Percentiles rank a stretch among this genome's conserved stretches.
These are phyloP conservation scores for Eulemur mongoz DNA, from an alignment of 2,797 vertebrate species.

Conservation along the genomic window DNA sequence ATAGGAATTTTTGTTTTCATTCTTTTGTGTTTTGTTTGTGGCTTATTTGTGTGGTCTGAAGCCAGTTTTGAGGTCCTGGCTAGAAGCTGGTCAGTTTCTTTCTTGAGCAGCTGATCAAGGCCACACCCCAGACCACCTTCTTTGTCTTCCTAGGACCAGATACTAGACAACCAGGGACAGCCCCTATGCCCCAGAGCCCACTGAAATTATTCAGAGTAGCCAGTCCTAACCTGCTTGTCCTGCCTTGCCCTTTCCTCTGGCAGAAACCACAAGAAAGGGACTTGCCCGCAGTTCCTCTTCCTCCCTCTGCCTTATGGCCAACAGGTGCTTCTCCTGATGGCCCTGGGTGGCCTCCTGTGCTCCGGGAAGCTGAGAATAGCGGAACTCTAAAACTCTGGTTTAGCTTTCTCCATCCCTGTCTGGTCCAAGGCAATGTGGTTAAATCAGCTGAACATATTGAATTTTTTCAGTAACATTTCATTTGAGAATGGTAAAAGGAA, in stretches of 20 bases:
- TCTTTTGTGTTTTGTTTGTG: not conserved
- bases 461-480: not conserved
- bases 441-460: not conserved
- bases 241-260: not conserved
- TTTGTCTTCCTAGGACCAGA: not conserved
- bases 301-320: not conserved
- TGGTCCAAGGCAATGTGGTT: not conserved
- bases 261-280: not conserved
- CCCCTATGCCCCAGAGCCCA: accelerated
- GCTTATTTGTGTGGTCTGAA: not conserved
- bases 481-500: not conserved
- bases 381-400: not conserved
- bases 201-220: not conserved
- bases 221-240: accelerated
- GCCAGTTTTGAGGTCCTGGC: not conserved
- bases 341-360: not conserved
- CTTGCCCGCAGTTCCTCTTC: not conserved
- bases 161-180: not conserved
- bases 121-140: not conserved
- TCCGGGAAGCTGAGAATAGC: not conserved
- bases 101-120: not conserved
- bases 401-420: not conserved
- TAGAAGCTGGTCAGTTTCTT: not conserved
- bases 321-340: too few species aligned
- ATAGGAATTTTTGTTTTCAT: not conserved